phyloP scores from a whole-genome alignment of 2,888 invertebrate species.

The Habrosyne pyritoides region DNA sequence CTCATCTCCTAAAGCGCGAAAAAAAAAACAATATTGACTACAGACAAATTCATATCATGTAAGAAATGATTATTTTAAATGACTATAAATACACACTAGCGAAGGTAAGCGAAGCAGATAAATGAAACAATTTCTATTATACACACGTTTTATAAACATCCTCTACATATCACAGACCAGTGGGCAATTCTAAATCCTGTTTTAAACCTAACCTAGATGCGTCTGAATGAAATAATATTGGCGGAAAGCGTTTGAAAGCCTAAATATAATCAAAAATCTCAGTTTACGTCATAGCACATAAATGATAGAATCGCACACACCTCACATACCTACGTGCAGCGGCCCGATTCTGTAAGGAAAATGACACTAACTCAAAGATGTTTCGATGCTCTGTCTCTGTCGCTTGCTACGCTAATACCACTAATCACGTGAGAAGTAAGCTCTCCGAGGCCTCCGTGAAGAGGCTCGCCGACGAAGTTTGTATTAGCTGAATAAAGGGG shows the following conservation, averaged over 20 bases:
- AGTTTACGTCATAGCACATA: too few relatives aligned
- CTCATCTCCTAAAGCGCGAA: too few relatives aligned
- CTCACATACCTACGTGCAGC: too few relatives aligned
- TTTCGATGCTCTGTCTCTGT: too few relatives aligned
- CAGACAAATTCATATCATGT: neutral
- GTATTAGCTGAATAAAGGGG: too few relatives aligned
- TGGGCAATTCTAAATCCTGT: constrained; percentile 40
- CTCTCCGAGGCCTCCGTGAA: too few relatives aligned
- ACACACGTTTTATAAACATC: constrained; percentile 21
- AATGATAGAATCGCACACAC: too few relatives aligned
- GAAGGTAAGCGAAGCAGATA: neutral
- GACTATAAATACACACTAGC: neutral
- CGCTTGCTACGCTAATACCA: too few relatives aligned
- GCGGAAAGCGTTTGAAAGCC: constrained; percentile 11
- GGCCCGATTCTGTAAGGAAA: too few relatives aligned
- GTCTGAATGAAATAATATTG: constrained; percentile 23
- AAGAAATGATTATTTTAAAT: neutral
- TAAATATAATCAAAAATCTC: neutral
- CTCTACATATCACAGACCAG: constrained; percentile 63
- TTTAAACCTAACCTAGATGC: constrained; percentile 40
- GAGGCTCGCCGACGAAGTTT: too few relatives aligned
- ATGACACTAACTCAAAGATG: too few relatives aligned
- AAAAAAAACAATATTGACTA: neutral
- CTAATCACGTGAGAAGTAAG: too few relatives aligned
- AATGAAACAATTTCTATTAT: constrained; percentile 6